Conservation (phyloP, 1,140 invertebrate species). For the Heliconius himera region DNA sequence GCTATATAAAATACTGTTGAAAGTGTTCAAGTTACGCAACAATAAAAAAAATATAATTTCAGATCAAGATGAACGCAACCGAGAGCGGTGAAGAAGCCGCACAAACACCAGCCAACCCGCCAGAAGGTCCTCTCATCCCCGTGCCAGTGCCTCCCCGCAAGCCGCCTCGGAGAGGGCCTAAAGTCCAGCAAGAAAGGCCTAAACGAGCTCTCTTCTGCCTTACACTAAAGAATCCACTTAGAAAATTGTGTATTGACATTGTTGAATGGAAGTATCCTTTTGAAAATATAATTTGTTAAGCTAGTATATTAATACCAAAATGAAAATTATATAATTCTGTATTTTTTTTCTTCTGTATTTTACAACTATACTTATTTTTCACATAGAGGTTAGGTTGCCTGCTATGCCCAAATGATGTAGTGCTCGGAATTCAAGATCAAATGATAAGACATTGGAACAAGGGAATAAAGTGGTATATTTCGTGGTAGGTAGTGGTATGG, state of each 20-base stretch:
- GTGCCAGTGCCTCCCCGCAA: slow-evolving; percentile 79
- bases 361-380: too few species aligned
- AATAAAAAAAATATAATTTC: slow-evolving; percentile 23
- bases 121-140: slow-evolving; percentile 60
- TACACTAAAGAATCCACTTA: slow-evolving; percentile 96
- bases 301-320: too few species aligned
- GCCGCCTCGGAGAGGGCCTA: slow-evolving; percentile 87
- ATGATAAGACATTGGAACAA: too few species aligned
- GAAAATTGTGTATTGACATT: slow-evolving; percentile 97
- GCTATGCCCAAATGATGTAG: too few species aligned
- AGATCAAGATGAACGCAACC: slow-evolving; percentile 62
- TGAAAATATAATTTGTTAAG: slow-evolving; percentile 35
- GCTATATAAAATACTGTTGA: not conserved
- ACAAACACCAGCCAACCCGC: slow-evolving; percentile 45
- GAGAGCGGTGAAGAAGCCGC: slow-evolving; percentile 50
- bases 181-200: slow-evolving; percentile 93
- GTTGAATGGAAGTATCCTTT: slow-evolving; percentile 99
- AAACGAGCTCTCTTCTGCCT: slow-evolving; percentile 96
- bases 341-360: too few species aligned
- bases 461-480: too few species aligned
- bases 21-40: not conserved
- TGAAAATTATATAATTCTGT: not conserved
- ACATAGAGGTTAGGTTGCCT: too few species aligned
- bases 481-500: too few species aligned
- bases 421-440: too few species aligned